Evolutionary conservation across 2,888 invertebrate genomes (phyloP), one percentile per base, ranked within the genome.

Genomic region (Nomada ferruginata): DNA sequence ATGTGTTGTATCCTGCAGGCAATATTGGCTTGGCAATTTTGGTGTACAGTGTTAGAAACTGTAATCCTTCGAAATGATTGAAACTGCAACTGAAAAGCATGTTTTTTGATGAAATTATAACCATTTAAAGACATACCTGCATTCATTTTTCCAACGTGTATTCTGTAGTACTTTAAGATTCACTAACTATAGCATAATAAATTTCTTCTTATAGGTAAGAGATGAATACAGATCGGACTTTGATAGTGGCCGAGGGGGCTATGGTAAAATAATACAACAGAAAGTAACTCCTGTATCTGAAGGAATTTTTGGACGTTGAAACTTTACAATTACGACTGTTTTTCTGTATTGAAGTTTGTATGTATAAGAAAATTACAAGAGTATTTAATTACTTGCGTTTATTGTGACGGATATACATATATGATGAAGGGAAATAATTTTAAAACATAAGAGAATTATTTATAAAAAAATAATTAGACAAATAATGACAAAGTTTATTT

Each of bases 211-310:
- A 94, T 94, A 98, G 97, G 98, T 99, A 4, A 96, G 99, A 90
- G 99, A 99, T 93, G 99, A 99, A 94, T 99, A 99, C 93, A 95
- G 99, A 92, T 98, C 98, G 84, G 99, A 99, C 93, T 99, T 97
- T 94, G 99, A 99, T 94, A 96, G 97, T 52, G 99, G 99, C 0
- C 95, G 99, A 93, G 99, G 99, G 68, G 99, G 99, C 23, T 99
- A 99, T 94, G 99, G 99, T 47, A 99, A 98, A 94, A 96, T 98
- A 82, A 96, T 98, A 86, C 97, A 97, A 84, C 97, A 97, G 92
- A 98, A 98, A 94, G 95, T 97, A 73, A 95, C 94, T n/a, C 90
- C 94, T 7, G 78, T 93, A 3, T 89, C 87, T 0, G 94, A 94
- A 23, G 92, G 92, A 44, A 91, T 87, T 52, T 94, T 94, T 84